Base-by-base conservation (phyloP, 2,797 vertebrate genomes). In the Chelonia mydas region DNA sequence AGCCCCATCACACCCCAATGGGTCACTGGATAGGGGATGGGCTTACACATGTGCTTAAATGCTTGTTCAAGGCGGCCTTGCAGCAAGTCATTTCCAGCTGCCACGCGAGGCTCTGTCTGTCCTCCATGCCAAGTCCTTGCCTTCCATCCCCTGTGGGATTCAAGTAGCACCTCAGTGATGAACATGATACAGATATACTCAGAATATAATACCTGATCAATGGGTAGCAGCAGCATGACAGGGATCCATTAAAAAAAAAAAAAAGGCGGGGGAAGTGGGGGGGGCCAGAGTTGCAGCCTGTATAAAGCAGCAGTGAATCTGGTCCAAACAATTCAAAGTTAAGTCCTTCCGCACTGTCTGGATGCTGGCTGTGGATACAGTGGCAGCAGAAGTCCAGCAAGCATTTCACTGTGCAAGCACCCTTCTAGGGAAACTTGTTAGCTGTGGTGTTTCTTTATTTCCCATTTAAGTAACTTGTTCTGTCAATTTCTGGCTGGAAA, bases 1-100 rank as follows among this genome's bases (percentile, higher is more conserved):
- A 65, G 9, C 33, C 57, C 45, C 0, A 7, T 47, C 33, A 27
- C 15, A 37, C 65, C 47, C 0, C 37, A 0, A 13, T 59, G 41
- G 3, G 31, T 21, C 31, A 47, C 45, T 0, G 0, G 2, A 15
- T 72, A 53, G 25, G 50, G 28, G 12, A 72, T 1, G 4, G 9
- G 5, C 37, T 15, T 17, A 7, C 13, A 59, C 17, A 49, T 3
- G 10, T 41, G 68, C 37, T 72, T 72, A 72, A 41, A 37, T 19
- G 17, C 10, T 72, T 72, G n/a, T 41, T 37, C 68, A 41, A 11
- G 37, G 65, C 9, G 21, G n/a, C 17, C 9, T 37, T 68, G 33
- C 17, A 68, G 65, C 65, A 21, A 21, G 65, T 11, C 33, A 23
- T 72, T 72, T 72, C 65, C 5, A 19, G 9, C 65, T 37, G 17